Conservation (phyloP, 2,888 invertebrate species). For the Arctia plantaginis region DNA sequence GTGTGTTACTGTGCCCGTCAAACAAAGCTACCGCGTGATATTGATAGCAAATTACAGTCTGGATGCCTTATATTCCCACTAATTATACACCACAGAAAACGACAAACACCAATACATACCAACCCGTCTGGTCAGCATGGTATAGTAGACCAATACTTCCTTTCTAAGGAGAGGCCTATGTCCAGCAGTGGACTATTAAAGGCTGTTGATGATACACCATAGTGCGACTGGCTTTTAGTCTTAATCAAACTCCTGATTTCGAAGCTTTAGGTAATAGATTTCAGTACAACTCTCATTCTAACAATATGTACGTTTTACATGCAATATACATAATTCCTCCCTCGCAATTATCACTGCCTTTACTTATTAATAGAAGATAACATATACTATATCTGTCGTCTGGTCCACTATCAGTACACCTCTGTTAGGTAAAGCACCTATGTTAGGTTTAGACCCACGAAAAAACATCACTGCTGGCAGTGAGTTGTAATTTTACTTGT, state of each 20-base stretch:
- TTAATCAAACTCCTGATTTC: neutral
- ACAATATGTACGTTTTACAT: neutral
- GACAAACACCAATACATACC: too few relatives aligned
- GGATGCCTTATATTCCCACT: neutral
- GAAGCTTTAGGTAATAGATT: neutral
- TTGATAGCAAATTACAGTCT: neutral
- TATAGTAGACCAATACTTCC: too few relatives aligned
- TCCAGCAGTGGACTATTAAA: too few relatives aligned
- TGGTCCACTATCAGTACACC: neutral
- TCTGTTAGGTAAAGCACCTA: too few relatives aligned
- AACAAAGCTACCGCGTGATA: neutral
- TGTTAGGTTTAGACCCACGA: neutral
- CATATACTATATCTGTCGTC: neutral
- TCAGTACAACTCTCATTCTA: neutral
- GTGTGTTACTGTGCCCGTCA: constrained; percentile 25
- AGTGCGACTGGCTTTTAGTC: neutral
- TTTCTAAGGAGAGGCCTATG: too few relatives aligned
- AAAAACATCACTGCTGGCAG: neutral
- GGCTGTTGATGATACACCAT: too few relatives aligned
- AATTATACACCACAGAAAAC: neutral
- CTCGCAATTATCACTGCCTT: neutral
- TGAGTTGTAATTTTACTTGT: neutral
- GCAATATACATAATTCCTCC: neutral
- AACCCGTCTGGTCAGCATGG: too few relatives aligned
- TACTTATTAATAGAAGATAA: neutral